Evolutionary conservation across 2,888 invertebrate genomes (phyloP), one percentile per base, ranked within the genome.

Genomic region (Noctua janthe): DNA sequence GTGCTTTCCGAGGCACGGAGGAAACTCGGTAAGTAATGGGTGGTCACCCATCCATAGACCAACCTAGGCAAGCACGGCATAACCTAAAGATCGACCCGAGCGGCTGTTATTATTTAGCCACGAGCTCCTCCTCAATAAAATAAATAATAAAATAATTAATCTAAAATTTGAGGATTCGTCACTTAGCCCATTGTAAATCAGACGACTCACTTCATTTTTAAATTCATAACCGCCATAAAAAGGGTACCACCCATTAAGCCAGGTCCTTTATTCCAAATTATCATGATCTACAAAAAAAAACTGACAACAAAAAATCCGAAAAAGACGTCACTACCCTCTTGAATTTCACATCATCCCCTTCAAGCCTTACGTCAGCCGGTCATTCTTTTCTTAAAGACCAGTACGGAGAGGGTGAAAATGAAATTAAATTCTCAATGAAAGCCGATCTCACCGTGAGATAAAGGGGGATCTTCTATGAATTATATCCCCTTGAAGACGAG

Each of bases 361-460:
- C n/a, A 87, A 91, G 83, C 87, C 91, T 91, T 92, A 92, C 95
- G 96, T 95, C 96, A 94, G 93, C 93, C 93, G 94, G 96, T 96
- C 96, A 96, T 95, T 96, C 95, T 96, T 96, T 95, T 95, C 95
- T 95, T 94, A 95, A 92, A 91, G 88, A 92, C 88, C 83, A 92
- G 91, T 91, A 88, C 89, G 79, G 93, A 94, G 95, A 95, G 96
- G 96, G 97, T 96, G 97, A 95, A 95, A 95, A 96, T 95, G 95
- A 97, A 97, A 97, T 97, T 96, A 97, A 96, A 97, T 96, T 96
- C 95, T 94, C 92, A 95, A 95, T 96, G 96, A 96, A 96, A 95
- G 96, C 95, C 94, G 93, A 95, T 95, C 94, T 93, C 87, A 87
- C 92, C 92, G 93, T 95, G 94, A 93, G 94, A 95, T 95, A 95